Base-by-base conservation (phyloP, 2,797 vertebrate species). In the Microhierax caerulescens region DNA sequence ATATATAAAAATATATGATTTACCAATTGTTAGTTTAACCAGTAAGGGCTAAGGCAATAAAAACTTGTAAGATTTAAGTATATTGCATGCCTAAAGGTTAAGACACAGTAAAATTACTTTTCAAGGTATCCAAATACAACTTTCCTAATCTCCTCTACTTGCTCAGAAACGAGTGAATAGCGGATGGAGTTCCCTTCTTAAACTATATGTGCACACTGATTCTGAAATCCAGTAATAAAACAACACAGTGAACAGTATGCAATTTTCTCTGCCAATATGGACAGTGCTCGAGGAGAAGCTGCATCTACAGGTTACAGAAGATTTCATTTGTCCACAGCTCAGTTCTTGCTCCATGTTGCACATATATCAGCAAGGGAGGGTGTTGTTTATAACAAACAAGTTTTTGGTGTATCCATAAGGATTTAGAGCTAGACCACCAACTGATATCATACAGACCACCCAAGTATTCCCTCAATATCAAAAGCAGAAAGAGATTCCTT, bases 401-500 rank as follows among this genome's bases (percentile, higher is more conserved):
- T 0, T 94, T 97, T 95, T 91, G 30, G 91, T 86, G 47, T 69
- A 83, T 90, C 82, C 76, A 54, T 24, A 45, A 93, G 91, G 85
- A 96, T 86, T 82, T n/a, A 57, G 27, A 95, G 57, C 82, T 72
- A 84, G 94, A 96, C 89, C 85, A 94, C 92, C 85, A 78, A 72
- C 60, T 21, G 56, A 93, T 92, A 95, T 76, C 72, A 80, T 34
- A 73, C 2, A 70, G 93, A 79, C 94, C 95, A 95, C 95, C 89
- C 97, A 97, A 97, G 88, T 57, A 65, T 28, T 91, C 79, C 60
- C 28, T 53, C 59, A 64, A 17, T 76, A 92, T 82, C 90, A 90
- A 92, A 88, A 96, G 47, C 68, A 87, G 53, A 57, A 84, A 74
- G 22, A 45, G 24, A 47, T 54, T 73, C 14, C 41, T 85, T 77